These are phyloP conservation scores for Temnopleurus reevesii DNA, from an alignment of 53 echinoderm and acorn worm species.

Conservation along the genomic window DNA sequence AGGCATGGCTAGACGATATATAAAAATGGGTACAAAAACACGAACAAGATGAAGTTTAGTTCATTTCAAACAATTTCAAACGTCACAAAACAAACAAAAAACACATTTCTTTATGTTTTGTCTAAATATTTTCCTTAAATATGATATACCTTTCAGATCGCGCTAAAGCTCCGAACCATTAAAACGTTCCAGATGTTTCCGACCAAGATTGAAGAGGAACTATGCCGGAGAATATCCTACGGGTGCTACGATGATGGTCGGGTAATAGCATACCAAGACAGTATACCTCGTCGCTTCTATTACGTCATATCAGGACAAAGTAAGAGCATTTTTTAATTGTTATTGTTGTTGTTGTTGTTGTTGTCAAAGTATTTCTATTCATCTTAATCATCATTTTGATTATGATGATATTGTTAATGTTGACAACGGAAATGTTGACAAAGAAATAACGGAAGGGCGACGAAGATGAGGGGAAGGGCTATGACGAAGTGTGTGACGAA, in stretches of 20 bases:
- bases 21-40: no score
- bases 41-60: no score
- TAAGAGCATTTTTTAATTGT: no score
- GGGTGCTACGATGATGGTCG: conserved; percentile 78
- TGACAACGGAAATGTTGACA: no score
- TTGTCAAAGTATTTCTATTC: background rate
- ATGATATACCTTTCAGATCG: conserved; percentile 68
- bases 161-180: conserved; percentile 66
- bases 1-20: background rate
- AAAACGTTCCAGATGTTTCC: conserved; percentile 82
- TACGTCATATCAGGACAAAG: conserved; percentile 75
- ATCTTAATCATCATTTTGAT: background rate
- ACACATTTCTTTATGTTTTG: no score
- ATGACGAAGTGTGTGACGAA: no score
- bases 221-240: conserved; percentile 66
- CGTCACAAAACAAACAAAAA: background rate
- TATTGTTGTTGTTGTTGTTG: no score
- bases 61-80: no score
- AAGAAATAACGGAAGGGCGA: no score
- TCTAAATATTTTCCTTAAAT: no score
- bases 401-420: no score
- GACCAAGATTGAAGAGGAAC: conserved; percentile 68
- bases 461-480: no score
- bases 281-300: conserved; percentile 70
- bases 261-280: conserved; percentile 76